Conservation (phyloP, 2,113 vertebrate genomes). For the Perca fluviatilis region DNA sequence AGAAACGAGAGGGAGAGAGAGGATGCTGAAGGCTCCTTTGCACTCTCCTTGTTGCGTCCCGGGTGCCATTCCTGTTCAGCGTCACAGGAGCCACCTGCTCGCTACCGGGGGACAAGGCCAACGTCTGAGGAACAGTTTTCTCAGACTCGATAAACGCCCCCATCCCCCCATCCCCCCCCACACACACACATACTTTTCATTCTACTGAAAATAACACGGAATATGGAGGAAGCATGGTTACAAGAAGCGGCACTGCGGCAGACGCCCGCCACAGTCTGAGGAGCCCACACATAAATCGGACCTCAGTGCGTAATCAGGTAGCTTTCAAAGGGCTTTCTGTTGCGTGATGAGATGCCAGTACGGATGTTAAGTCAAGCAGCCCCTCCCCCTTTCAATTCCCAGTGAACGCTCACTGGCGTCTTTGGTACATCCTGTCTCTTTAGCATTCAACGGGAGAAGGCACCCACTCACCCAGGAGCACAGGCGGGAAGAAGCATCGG, state of each 20-base stretch:
- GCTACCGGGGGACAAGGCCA: slow-evolving; percentile 14
- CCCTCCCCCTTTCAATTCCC: slow-evolving; percentile 7
- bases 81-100: slow-evolving; percentile 79
- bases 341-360: slow-evolving; percentile 55
- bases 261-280: slow-evolving; percentile 25
- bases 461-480: slow-evolving; percentile 65
- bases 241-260: slow-evolving; percentile 75
- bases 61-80: slow-evolving; percentile 69
- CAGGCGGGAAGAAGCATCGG: slow-evolving; percentile 6
- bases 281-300: slow-evolving; percentile 35
- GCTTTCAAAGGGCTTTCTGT: slow-evolving; percentile 71
- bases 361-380: slow-evolving; percentile 55
- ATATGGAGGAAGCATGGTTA: not conserved
- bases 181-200: not conserved
- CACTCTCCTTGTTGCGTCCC: slow-evolving; percentile 55
- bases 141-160: not conserved
- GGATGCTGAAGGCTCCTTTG: slow-evolving; percentile 63
- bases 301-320: slow-evolving; percentile 57
- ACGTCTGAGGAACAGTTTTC: slow-evolving; percentile 23
- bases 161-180: no score
- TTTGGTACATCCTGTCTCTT: slow-evolving; percentile 69
- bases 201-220: slow-evolving; percentile 12
- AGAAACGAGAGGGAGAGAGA: slow-evolving; percentile 24
- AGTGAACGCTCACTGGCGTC: slow-evolving; percentile 52
- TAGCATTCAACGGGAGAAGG: slow-evolving; percentile 73